Evolutionary conservation across 2,888 invertebrate species (phyloP), one percentile per base, ranked within the genome.

Genomic region (Diabrotica balteata): DNA sequence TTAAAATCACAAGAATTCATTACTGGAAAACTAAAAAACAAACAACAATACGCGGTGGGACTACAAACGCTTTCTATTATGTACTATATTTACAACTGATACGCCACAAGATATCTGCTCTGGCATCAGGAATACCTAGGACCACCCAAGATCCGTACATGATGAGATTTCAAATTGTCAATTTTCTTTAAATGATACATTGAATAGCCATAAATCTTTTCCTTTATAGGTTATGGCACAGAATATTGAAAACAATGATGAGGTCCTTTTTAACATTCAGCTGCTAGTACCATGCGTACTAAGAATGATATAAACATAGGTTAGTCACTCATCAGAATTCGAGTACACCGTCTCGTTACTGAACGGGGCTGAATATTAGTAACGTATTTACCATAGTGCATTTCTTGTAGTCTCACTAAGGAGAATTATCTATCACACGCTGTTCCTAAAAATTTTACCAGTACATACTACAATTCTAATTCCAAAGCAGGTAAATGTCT

Each of bases 251-350:
- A 55, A 44, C 45, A 7, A 7, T 45, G 32, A 32, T 32, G 45
- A 45, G 45, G 55, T 55, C 8, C 55, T 55, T 9, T 45, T 45
- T 55, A 55, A 55, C n/a, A 55, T 55, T 55, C 55, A 55, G 45
- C n/a, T 55, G 44, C 7, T 51, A 6, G 44, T 32, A 53, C 8
- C 7, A n/a, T 1, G 42, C 43, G 7, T 32, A 53, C 10, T 7
- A 7, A 42, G 42, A 53, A 32, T 42, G 42, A 10, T 53, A 22
- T 10, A 53, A 53, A 32, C 32, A 5, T 32, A 32, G 32, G 32
- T 32, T 32, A 32, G 32, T 32, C 2, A 32, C 32, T 32, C 32
- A 32, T 32, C 32, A 32, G 32, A 32, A 32, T 32, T 32, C 32
- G 32, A 32, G 32, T 32, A 32, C 32, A 32, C 4, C 32, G 3